Evolutionary conservation across 1,140 invertebrate genomes (phyloP), one percentile per base, ranked within the genome.

Genomic region (Meloidogyne exigua): DNA sequence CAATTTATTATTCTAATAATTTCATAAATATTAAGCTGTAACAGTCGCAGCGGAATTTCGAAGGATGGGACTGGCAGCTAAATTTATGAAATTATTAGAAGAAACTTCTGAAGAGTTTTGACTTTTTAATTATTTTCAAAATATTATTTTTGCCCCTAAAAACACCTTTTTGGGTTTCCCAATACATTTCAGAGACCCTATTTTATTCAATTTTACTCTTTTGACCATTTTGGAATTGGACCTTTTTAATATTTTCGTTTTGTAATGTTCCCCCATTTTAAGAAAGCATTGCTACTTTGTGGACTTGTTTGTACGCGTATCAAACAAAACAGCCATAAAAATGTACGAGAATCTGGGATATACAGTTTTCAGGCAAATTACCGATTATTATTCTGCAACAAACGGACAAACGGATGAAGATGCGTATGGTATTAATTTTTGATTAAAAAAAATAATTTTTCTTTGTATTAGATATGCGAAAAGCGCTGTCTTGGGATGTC

Each of bases 291-390:
- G 94, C 42, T 98, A 94, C 88, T 99, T 98, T 90, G 96, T 98
- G n/a, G 96, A 99, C 89, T 89, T 99, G 15, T 99, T 98, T 91
- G 96, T 99, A 10, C 91, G 96, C 83, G 94, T 97, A 0, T 97
- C 95, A 82, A 99, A 99, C 88, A 92, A 93, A 88, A 93, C 96
- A 28, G 96, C 96, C 2, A 95, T 98, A 57, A 93, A 94, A 83
- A 98, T 99, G 95, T 99, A 99, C 88, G 92, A 93, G 81, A 93
- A 93, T 88, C 89, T 98, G 62, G 96, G 95, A n/a, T 99, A 99
- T 88, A 94, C 94, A 80, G 93, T 98, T 0, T 99, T 98, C 88
- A 89, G 96, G 77, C 93, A 93, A 64, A 95, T 99, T 68, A 89
- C 98, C 68, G 95, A 98, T 89, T 99, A 99, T 90, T 99, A 99